Percentiles rank a stretch among this genome's conserved stretches.
These are phyloP conservation scores for Drosophila histrio DNA, from an alignment of 2,888 invertebrate genomes.

Conservation along the genomic window DNA sequence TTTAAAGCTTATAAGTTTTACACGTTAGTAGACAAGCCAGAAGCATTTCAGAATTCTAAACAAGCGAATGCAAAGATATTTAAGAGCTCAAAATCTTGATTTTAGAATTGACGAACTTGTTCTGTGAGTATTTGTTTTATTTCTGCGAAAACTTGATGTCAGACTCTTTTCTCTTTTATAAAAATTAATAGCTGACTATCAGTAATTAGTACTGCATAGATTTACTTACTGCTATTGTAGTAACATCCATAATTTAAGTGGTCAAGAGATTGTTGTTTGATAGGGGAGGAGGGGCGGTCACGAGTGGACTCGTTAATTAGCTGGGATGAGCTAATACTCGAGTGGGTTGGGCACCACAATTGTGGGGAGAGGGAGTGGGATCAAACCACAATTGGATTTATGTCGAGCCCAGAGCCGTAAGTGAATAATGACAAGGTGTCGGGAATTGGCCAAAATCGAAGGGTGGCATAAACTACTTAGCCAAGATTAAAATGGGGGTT, in stretches of 20 bases:
- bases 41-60: too few species aligned
- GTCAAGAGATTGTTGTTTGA: conserved; percentile 18
- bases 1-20: too few species aligned
- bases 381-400: conserved; percentile 43
- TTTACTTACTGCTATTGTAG: too few species aligned
- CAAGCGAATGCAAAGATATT: too few species aligned
- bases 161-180: too few species aligned
- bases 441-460: background rate
- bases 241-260: conserved; percentile 23
- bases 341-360: conserved; percentile 12
- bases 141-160: too few species aligned
- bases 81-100: too few species aligned
- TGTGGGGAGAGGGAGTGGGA: background rate
- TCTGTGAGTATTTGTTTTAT: too few species aligned
- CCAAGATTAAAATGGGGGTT: conserved; percentile 63
- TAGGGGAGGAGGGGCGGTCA: conserved; percentile 21
- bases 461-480: conserved; percentile 51
- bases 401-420: conserved; percentile 24
- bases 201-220: too few species aligned
- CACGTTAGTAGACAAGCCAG: too few species aligned
- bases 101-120: too few species aligned
- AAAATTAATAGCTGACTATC: too few species aligned
- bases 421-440: conserved; percentile 61
- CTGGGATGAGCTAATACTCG: conserved; percentile 46
- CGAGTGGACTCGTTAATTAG: conserved; percentile 47